A percentile compares a stretch with the other conserved stretches of the same genome.
phyloP scores from a whole-genome alignment of 1,140 invertebrate species.

The Eriocheir sinensis region DNA sequence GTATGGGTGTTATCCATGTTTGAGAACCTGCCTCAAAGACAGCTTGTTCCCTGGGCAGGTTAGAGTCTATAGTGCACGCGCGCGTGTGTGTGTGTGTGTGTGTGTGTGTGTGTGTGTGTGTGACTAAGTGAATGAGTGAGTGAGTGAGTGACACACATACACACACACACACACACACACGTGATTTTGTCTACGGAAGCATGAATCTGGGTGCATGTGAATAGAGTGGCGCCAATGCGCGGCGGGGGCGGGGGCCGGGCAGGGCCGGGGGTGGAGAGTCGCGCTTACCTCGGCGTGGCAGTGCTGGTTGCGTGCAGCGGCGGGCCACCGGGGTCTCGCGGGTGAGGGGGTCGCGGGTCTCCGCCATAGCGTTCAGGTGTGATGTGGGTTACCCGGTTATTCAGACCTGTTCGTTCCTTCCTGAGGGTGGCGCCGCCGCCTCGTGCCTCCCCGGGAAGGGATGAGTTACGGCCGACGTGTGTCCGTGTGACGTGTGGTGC shows the following conservation, averaged over 20 bases:
- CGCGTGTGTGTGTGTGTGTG: too few relatives aligned
- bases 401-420: neutral
- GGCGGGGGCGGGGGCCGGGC: too few relatives aligned
- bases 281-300: too few relatives aligned
- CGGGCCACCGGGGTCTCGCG: neutral
- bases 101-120: too few relatives aligned
- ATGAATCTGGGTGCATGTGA: neutral
- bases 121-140: too few relatives aligned
- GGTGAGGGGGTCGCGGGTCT: neutral
- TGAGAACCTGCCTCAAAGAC: too few relatives aligned
- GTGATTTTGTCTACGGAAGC: too few relatives aligned
- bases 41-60: too few relatives aligned
- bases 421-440: neutral
- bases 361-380: neutral
- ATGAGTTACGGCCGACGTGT: neutral
- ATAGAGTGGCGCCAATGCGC: neutral
- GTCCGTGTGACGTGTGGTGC: neutral
- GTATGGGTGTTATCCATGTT: too few relatives aligned
- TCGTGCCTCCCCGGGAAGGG: neutral
- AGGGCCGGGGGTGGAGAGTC: too few relatives aligned
- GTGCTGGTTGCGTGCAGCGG: neutral
- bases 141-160: too few relatives aligned
- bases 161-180: neutral
- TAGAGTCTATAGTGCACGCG: too few relatives aligned
- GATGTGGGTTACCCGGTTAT: conserved; percentile 11